phyloP scores from a whole-genome alignment of 2,888 invertebrate species.

The Platypus cylindrus region DNA sequence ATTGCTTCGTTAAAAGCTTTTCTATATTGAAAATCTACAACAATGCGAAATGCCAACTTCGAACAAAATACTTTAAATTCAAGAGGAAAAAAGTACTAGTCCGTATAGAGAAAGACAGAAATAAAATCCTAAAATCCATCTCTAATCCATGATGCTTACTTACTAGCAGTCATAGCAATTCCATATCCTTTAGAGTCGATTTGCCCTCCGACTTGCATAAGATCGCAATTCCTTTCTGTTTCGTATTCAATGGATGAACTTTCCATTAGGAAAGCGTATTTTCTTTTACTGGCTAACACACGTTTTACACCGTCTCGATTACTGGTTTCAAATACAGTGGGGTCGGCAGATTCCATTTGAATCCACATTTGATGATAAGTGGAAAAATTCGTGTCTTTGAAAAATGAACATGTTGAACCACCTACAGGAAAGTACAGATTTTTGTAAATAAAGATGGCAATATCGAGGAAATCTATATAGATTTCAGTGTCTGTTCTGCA shows the following conservation, averaged over 20 bases:
- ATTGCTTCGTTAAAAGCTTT: slow-evolving; percentile 78
- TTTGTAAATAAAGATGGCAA: too few relatives aligned
- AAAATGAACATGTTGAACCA: slow-evolving; percentile 85
- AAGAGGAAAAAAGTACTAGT: too few relatives aligned
- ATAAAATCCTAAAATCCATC: too few relatives aligned
- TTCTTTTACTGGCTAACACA: slow-evolving; percentile 63
- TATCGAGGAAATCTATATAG: too few relatives aligned
- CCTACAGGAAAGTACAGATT: too few relatives aligned
- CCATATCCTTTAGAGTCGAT: slow-evolving; percentile 90
- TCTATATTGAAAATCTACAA: slow-evolving; percentile 59
- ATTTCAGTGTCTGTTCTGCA: too few relatives aligned
- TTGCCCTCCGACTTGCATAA: slow-evolving; percentile 63
- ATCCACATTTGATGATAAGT: slow-evolving; percentile 89
- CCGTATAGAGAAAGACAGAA: too few relatives aligned
- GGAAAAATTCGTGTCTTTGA: slow-evolving; percentile 80
- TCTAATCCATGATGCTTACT: slow-evolving; percentile 33
- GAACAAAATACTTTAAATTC: too few relatives aligned
- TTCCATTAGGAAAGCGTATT: slow-evolving; percentile 94
- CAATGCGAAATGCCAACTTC: too few relatives aligned
- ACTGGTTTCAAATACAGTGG: slow-evolving; percentile 67
- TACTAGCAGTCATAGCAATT: slow-evolving; percentile 81
- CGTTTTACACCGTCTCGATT: slow-evolving; percentile 81
- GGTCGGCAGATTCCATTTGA: slow-evolving; percentile 74
- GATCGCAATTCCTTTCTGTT: slow-evolving; percentile 70
- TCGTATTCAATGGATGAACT: slow-evolving; percentile 90